Evolutionary conservation across 2,113 vertebrate genomes (phyloP), one percentile per base, ranked within the genome.

Genomic region (Balaeniceps rex): DNA sequence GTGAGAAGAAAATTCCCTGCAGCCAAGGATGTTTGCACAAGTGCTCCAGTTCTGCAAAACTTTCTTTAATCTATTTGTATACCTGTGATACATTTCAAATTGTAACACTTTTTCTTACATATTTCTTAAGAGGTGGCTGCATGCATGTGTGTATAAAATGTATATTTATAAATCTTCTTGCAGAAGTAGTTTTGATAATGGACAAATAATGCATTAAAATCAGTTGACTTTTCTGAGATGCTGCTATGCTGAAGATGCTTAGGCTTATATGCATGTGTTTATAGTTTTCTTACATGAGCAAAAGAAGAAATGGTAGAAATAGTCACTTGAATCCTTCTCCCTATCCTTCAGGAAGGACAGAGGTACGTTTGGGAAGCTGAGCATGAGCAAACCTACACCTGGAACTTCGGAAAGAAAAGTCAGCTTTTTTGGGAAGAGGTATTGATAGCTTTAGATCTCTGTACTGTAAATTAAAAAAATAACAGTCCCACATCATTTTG

Each of bases 401-500:
- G 98, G 93, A 76, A 98, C 97, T 33, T 99, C 98, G 19, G 99
- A 99, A 91, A 99, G 98, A 86, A 98, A 99, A 98, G 98, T 98
- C 87, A 99, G 99, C 95, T 98, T 99, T 89, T 99, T 99, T 97
- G 98, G 99, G 42, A 98, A 97, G 98, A 98, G 98, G 98, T 98
- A 97, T 93, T 77, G 55, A 31, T 22, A 29, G 8, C 10, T 57
- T 92, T 70, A 0, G 0, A 40, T 72, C 10, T 58, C 38, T 64
- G 21, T 24, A 24, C n/a, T 40, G 33, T 57, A 36, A 83, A 38
- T 57, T 34, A 40, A 77, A 82, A 61, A 7, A 36, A 5, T 60
- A 57, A 54, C 21, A 46, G 5, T 82, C 38, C 36, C 36, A 12
- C 4, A 2, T n/a, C 1, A 24, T 17, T 79, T 52, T 49, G 57